Base-by-base conservation (phyloP, 2,797 vertebrate species). In the Bradypodion ventrale region DNA sequence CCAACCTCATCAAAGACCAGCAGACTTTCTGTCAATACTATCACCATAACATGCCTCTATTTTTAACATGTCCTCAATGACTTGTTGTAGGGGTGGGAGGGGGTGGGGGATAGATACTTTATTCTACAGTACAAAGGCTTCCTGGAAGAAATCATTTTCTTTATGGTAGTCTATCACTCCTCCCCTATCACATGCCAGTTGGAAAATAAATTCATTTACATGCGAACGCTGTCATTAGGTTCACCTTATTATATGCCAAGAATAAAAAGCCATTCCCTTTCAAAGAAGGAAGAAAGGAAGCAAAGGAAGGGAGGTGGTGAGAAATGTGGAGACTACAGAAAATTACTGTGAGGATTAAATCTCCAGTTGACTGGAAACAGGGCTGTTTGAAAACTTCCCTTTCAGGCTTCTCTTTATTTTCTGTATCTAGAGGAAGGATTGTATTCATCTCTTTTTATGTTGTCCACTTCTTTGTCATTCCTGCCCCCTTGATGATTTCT, bases 381-480 rank as follows among this genome's bases (percentile, higher is more conserved):
- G 87, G 66, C 78, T 91, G 86, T 92, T 92, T 92, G 82, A 88
- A 90, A 94, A 93, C 84, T 66, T 74, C 60, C 90, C 68, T 25
- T 52, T 60, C 27, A 12, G 21, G 8, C 12, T 13, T 29, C 32
- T 37, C 32, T 27, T 35, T 68, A 35, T 74, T 73, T 73, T 93
- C 91, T 85, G 87, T 1, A 90, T 93, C 92, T 94, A 92, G 90
- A 91, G 85, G 87, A 85, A 88, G 93, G 62, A 89, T 90, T 93
- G 89, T 83, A 91, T 91, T 93, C 93, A 94, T 92, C 92, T 92
- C 91, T 92, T 95, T 75, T 94, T 93, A 94, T 93, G 92, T 90
- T 92, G 91, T 93, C 92, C 74, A 83, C 91, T 91, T 86, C 88
- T 95, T 95, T 94, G 94, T 87, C 92, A 86, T 94, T 94, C 88